phyloP scores from a whole-genome alignment of 2,113 vertebrate species.

The Calidris pugnax region DNA sequence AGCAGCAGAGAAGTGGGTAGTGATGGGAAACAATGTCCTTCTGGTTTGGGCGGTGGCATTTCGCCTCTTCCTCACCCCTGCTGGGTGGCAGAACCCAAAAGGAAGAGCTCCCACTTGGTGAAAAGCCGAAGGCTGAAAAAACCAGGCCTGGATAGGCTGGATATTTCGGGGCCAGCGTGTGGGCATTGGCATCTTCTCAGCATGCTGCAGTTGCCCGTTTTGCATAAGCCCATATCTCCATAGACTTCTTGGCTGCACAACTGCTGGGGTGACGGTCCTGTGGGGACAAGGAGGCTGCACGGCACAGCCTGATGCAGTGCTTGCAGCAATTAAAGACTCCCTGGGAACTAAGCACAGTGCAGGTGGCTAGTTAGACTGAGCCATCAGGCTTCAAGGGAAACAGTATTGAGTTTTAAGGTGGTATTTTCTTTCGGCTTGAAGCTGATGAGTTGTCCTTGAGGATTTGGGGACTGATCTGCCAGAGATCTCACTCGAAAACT shows the following conservation, averaged over 20 bases:
- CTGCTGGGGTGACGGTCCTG: neutral
- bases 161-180: fast-evolving
- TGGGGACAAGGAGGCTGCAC: neutral
- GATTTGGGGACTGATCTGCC: neutral
- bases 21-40: neutral
- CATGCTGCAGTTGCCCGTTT: neutral
- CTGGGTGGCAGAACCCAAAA: neutral
- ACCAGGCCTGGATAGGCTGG: fast-evolving
- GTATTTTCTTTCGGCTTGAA: neutral
- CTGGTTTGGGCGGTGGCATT: neutral
- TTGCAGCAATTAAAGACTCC: neutral
- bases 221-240: fast-evolving
- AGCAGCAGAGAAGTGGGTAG: neutral
- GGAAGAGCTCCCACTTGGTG: neutral
- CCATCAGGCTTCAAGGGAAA: neutral
- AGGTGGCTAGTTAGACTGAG: neutral
- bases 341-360: fast-evolving
- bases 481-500: fast-evolving
- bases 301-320: neutral
- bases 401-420: neutral
- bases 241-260: neutral
- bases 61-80: neutral
- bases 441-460: neutral
- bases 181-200: neutral
- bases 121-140: neutral